Conservation (phyloP, 2,113 vertebrate species). For the Benitochromis conjunctus region DNA sequence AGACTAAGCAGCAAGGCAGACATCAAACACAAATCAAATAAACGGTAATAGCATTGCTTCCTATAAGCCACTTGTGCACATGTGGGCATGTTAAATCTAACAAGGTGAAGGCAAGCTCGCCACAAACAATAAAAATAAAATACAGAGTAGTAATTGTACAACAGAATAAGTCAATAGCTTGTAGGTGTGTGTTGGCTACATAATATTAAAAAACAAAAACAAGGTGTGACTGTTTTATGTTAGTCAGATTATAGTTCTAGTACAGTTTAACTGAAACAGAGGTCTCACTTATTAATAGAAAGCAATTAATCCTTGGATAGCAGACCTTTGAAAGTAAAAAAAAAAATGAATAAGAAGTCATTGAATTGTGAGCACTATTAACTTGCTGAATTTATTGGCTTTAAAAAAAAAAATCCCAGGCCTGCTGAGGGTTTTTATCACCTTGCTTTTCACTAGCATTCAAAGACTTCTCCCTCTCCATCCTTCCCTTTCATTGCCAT, state of each 20-base stretch:
- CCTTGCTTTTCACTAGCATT: not conserved
- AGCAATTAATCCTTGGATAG: not conserved
- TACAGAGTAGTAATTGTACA: not conserved
- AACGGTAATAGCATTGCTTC: not conserved
- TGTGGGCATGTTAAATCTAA: not conserved
- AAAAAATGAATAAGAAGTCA: not conserved
- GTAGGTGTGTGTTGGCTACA: not conserved
- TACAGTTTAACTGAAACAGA: not conserved
- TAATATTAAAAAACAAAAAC: not conserved
- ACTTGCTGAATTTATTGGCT: slow-evolving; percentile 5
- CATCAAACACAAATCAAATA: not conserved
- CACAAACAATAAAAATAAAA: not conserved
- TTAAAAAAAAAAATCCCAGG: not conserved
- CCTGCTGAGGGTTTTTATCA: slow-evolving; percentile 14
- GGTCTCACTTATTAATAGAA: not conserved
- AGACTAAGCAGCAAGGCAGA: not conserved
- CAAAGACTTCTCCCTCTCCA: slow-evolving; percentile 6
- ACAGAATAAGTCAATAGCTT: not conserved
- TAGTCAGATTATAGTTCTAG: not conserved
- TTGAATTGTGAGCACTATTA: not conserved
- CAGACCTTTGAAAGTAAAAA: not conserved
- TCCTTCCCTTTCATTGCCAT: not conserved
- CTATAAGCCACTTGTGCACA: not conserved
- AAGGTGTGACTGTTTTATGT: not conserved
- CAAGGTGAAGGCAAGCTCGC: not conserved